phyloP scores from a whole-genome alignment of 2,113 vertebrate species.

The Eleginops maclovinus region DNA sequence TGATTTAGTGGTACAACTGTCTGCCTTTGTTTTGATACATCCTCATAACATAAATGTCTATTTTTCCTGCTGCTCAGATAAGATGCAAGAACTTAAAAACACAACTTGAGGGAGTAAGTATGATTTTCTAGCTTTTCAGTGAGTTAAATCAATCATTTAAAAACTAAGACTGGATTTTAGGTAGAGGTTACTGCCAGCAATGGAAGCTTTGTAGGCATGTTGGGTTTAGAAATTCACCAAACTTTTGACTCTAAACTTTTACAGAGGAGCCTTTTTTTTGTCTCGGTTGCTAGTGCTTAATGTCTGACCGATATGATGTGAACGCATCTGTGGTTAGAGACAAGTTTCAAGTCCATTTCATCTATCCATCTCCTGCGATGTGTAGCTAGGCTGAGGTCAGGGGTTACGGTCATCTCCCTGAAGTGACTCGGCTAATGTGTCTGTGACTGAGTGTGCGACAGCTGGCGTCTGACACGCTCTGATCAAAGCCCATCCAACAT shows the following conservation, averaged over 20 bases:
- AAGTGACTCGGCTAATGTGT: conserved; percentile 5
- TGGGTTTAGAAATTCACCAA: neutral
- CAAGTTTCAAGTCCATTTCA: conserved; percentile 34
- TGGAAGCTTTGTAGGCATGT: neutral
- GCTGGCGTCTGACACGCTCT: conserved; percentile 31
- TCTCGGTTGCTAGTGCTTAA: no score
- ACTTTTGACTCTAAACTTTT: neutral
- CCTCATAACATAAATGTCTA: no score
- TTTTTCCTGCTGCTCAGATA: no score
- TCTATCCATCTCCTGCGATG: conserved; percentile 24
- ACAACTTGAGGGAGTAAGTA: neutral
- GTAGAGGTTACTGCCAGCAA: neutral
- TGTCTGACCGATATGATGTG: no score
- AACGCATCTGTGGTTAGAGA: neutral
- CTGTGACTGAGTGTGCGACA: conserved; percentile 23
- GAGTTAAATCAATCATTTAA: neutral
- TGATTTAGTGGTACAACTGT: neutral
- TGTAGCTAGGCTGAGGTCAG: conserved; percentile 39
- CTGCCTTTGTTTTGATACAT: neutral
- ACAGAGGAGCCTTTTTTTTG: no score
- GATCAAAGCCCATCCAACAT: conserved; percentile 28
- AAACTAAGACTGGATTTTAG: neutral
- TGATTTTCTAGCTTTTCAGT: neutral
- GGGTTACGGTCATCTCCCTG: conserved; percentile 26
- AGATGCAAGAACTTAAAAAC: no score